Evolutionary conservation across 2,113 vertebrate species (phyloP), one percentile per base, ranked within the genome.

Genomic region (Paraplagusia blochii): DNA sequence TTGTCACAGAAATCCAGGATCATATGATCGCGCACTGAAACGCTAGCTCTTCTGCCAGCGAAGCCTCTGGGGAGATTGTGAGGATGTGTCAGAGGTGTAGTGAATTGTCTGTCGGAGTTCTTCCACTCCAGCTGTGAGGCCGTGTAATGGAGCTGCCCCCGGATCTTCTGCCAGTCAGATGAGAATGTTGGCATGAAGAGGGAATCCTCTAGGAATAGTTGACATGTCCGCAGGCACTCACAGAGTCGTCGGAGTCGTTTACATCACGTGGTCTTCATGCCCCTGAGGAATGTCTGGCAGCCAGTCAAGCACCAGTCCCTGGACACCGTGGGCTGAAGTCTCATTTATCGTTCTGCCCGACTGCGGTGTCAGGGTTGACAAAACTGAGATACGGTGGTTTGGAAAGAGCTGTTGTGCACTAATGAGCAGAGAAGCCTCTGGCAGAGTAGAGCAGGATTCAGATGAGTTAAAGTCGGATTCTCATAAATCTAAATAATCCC

Each of bases 171-270:
- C 33, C 47, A 42, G 44, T 35, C 16, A 8, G 13, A 36, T 17
- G 6, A 51, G 65, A 11, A 57, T 45, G 53, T 57, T 76, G 79
- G 74, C 68, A 38, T 77, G 70, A 47, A 79, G 22, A 67, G 73
- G 65, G 69, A 49, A 39, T 69, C 69, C 56, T 82, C 55, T 15
- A 75, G 78, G 74, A 80, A 72, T 19, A 55, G 11, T 58, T 42
- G 58, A 44, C 65, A 14, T 36, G 58, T 64, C 62, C 33, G 44
- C 39, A 5, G 39, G 66, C 60, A 66, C 63, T 73, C 48, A 40
- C 19, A 1, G 58, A 47, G 60, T 49, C 64, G 63, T 70, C 65
- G 29, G 0, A 34, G 49, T 12, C 11, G 51, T 12, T 77, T 42
- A 38, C 13, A 0, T 77, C 63, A 55, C 54, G 69, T 45, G 63